Evolutionary conservation across 2,797 vertebrate species (phyloP).

Genomic region (Acrossocheilus wenchowensis): DNA sequence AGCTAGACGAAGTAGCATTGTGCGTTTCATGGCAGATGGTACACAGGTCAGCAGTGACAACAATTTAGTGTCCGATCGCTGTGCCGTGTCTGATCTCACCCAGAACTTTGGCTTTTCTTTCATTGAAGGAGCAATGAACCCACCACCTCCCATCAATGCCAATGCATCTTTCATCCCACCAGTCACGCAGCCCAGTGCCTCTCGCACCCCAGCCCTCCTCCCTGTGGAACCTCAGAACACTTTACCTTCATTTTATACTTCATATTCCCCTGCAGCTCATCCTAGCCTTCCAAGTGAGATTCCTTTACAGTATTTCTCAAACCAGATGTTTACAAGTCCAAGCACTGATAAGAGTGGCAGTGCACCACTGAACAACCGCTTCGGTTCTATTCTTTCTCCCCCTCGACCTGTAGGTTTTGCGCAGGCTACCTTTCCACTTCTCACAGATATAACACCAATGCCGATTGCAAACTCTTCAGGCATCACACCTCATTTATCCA

Average conservation of each 20-base stretch:
- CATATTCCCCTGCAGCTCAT: slow-evolving; percentile 97
- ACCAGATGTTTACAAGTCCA: slow-evolving; percentile 98
- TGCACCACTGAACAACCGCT: slow-evolving; percentile 92
- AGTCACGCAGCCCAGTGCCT: slow-evolving; percentile 88
- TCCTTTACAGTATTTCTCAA: slow-evolving; percentile 95
- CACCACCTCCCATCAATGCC: slow-evolving; percentile 90
- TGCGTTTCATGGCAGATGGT: slow-evolving; percentile 93
- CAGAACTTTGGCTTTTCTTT: slow-evolving; percentile 98
- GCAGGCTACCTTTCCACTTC: slow-evolving; percentile 95
- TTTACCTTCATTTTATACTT: slow-evolving; percentile 94
- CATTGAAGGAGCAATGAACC: slow-evolving; percentile 96
- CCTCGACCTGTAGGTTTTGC: slow-evolving; percentile 95
- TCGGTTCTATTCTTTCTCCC: slow-evolving; percentile 96
- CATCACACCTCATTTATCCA: slow-evolving; percentile 91
- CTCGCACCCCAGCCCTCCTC: slow-evolving; percentile 91
- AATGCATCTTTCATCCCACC: slow-evolving; percentile 97
- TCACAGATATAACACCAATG: slow-evolving; percentile 97
- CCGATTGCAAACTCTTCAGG: slow-evolving; percentile 91
- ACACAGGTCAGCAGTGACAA: slow-evolving; percentile 87
- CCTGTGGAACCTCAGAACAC: slow-evolving; percentile 96
- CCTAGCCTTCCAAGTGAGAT: slow-evolving; percentile 95
- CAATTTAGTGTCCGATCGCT: slow-evolving; percentile 89
- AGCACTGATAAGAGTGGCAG: slow-evolving; percentile 89
- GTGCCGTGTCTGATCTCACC: slow-evolving; percentile 74
- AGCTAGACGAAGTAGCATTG: slow-evolving; percentile 89